Base-by-base conservation (phyloP, 2,797 vertebrate genomes). In the Oophaga sylvatica region DNA sequence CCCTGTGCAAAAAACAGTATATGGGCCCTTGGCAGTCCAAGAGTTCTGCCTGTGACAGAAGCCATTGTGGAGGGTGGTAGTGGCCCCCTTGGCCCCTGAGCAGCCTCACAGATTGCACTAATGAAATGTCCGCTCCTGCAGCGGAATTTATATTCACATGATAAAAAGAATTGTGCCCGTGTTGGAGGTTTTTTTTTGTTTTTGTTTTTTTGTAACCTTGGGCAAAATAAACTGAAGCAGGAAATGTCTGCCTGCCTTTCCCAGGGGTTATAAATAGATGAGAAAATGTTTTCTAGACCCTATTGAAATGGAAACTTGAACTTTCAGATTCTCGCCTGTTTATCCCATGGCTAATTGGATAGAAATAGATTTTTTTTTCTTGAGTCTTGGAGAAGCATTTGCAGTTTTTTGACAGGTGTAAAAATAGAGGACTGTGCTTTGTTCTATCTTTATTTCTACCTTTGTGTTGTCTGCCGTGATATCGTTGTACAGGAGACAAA, bases 211-310 rank as follows among this genome's bases (percentile, higher is more conserved):
- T 83, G 17, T 45, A 63, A 63, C 89, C 0, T 0, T 82, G 0
- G 0, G 87, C 41, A 89, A 81, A 80, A 91, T 87, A 2, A 90
- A 92, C 87, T 91, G 3, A 90, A 93, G 92, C 94, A 93, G 93
- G 94, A 94, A 95, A 94, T 92, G 94, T 93, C 92, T 0, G 86
- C 89, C 90, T 91, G 89, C 92, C 90, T 93, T 96, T 96, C 94
- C 94, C 95, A 95, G 93, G 93, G 94, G 92, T 94, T 95, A 95
- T 94, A 96, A 95, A 95, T 95, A 95, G 93, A 91, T 85, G 78
- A 89, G 90, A 92, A 90, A 88, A 86, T 86, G 73, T 90, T 92
- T 93, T 92, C 93, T 93, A 95, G 94, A 91, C 86, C 92, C 91
- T 92, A 91, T 92, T 93, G 90, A 91, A 90, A 94, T 92, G 93